Conservation (phyloP, 2,113 vertebrate genomes). For the Coturnix japonica region DNA sequence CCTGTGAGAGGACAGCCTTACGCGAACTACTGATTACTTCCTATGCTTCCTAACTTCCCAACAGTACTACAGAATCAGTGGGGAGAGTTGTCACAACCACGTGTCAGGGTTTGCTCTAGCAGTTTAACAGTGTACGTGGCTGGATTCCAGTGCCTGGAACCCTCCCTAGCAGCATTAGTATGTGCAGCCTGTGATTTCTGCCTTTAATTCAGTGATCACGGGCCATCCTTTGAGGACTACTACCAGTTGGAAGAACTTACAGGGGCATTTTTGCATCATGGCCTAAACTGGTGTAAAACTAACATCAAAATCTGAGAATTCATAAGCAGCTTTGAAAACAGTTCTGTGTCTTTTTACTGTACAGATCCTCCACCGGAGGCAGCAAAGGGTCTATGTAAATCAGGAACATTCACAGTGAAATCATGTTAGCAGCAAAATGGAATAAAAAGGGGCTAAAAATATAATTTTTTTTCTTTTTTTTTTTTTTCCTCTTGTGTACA, state of each 20-base stretch:
- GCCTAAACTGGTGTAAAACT: not conserved
- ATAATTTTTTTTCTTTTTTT: not conserved
- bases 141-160: not conserved
- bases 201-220: not conserved
- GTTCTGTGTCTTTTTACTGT: not conserved
- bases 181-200: not conserved
- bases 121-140: not conserved
- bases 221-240: not conserved
- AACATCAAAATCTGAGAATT: not conserved
- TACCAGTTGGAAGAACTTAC: not conserved
- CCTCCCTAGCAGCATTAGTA: not conserved
- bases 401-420: not conserved
- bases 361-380: not conserved
- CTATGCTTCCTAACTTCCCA: constrained; percentile 11
- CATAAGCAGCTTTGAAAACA: not conserved
- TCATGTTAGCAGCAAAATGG: not conserved
- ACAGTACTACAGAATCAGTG: not conserved
- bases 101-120: not conserved
- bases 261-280: not conserved
- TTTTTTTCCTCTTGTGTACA: not conserved
- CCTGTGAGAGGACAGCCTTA: constrained; percentile 23
- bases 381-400: not conserved
- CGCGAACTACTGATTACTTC: not conserved
- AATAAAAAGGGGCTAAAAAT: not conserved
- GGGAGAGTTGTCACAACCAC: not conserved